These are phyloP conservation scores for Malthinus seriepunctatus DNA, from an alignment of 2,888 invertebrate genomes.

Conservation along the genomic window DNA sequence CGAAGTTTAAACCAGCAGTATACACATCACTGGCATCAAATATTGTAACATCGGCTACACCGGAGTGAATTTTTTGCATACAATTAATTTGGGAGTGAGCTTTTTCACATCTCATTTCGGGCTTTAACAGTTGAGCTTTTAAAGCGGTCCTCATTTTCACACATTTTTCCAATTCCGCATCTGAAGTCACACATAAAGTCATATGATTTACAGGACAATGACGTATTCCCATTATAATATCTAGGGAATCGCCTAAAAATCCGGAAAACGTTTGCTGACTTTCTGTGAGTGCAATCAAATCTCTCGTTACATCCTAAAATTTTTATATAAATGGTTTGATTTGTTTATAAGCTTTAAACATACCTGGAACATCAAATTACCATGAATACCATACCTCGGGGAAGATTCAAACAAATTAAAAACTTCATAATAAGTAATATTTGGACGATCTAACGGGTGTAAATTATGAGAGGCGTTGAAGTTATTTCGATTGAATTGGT, in stretches of 20 bases:
- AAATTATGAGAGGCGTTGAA: conserved; percentile 11
- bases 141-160: conserved; percentile 86
- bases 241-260: conserved; percentile 70
- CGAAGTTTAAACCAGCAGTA: conserved; percentile 75
- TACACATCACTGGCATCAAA: conserved; percentile 94
- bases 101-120: conserved; percentile 79
- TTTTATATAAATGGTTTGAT: neutral
- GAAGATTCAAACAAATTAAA: conserved; percentile 78
- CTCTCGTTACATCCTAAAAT: conserved; percentile 71
- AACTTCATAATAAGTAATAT: conserved; percentile 56
- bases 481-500: conserved; percentile 20
- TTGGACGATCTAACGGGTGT: conserved; percentile 34
- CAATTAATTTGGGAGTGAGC: conserved; percentile 85
- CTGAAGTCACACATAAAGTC: conserved; percentile 89
- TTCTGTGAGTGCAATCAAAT: conserved; percentile 68
- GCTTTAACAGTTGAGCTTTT: conserved; percentile 83
- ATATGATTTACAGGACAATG: conserved; percentile 85
- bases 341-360: conserved; percentile 23
- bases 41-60: conserved; percentile 82
- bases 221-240: conserved; percentile 73
- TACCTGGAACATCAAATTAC: conserved; percentile 82
- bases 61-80: conserved; percentile 71
- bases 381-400: conserved; percentile 66
- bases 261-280: conserved; percentile 75
- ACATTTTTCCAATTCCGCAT: conserved; percentile 88